Evolutionary conservation across 2,797 vertebrate genomes (phyloP), one percentile per base, ranked within the genome.

Genomic region (Gymnothorax reevesii): DNA sequence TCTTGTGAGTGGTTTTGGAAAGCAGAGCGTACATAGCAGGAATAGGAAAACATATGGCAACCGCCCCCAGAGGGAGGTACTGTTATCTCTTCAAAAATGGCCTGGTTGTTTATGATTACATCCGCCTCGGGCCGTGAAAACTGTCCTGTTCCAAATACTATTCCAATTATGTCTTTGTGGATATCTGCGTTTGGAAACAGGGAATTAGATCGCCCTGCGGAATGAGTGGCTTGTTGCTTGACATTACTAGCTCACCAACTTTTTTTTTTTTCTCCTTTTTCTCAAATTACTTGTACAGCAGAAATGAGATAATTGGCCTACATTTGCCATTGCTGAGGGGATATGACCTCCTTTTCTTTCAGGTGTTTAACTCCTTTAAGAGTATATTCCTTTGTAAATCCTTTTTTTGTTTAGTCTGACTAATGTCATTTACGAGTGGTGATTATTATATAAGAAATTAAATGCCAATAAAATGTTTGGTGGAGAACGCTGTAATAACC

Each of bases 321-420:
- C 83, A 49, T 69, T 87, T 69, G 55, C 9, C 59, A 82, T 52
- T 64, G 59, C 57, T 57, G 42, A 80, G 75, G 49, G 71, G 87
- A 62, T 87, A 83, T 85, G 87, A 85, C 87, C 83, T 82, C 59
- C 33, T 71, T 87, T 85, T 82, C 66, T 82, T 82, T 82, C 84
- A 85, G 80, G 17, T 80, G 20, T 64, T 57, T 84, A 84, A 87
- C 33, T 42, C 33, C 33, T 42, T 42, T 42, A 42, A 42, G 33
- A 42, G 33, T 42, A 2, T 42, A 42, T 42, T 42, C 33, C 2
- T 42, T 42, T 42, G 33, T 42, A 42, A 42, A 42, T 42, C 33
- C 33, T 2, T 42, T 42, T 42, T 42, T 42, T 42, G 2, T 42
- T 42, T 42, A 42, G 33, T 42, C 33, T 42, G 33, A 42, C 33